Evolutionary conservation across 2,888 invertebrate species (phyloP).

Genomic region (Agrilus biguttatus): DNA sequence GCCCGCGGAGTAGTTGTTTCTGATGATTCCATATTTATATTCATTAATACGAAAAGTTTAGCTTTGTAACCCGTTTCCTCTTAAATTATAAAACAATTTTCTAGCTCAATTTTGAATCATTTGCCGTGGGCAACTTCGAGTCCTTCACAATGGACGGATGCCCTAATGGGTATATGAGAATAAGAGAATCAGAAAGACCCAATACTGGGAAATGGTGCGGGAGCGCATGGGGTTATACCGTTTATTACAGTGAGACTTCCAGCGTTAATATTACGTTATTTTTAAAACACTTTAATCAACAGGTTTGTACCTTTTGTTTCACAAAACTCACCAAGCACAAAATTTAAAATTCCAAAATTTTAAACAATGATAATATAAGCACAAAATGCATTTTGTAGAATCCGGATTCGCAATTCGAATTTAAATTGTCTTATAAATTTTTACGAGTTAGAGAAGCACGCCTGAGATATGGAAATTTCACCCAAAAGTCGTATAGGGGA

Average conservation of each 20-base stretch:
- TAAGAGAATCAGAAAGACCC: conserved; percentile 56
- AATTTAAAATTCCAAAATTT: too few species aligned
- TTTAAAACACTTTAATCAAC: conserved; percentile 55
- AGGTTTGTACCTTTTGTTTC: conserved; percentile 35
- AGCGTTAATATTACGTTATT: conserved; percentile 63
- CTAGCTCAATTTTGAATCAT: conserved; percentile 74
- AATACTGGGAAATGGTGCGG: conserved; percentile 73
- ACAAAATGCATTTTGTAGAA: not conserved
- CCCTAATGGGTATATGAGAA: conserved; percentile 70
- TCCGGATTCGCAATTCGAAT: conserved; percentile 42
- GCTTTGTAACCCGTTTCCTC: too few species aligned
- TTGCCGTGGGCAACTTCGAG: conserved; percentile 67
- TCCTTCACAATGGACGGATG: conserved; percentile 66
- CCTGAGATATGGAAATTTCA: conserved; percentile 62
- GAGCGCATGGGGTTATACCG: conserved; percentile 71
- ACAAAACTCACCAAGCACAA: too few species aligned
- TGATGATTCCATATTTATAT: too few species aligned
- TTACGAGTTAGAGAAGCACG: conserved; percentile 60
- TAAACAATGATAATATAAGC: too few species aligned
- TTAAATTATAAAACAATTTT: conserved; percentile 14
- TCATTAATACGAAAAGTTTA: too few species aligned
- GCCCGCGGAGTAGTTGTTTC: too few species aligned
- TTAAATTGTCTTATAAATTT: conserved; percentile 75
- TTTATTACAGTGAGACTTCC: conserved; percentile 70
- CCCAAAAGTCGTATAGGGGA: conserved; percentile 59